Evolutionary conservation across 2,888 invertebrate genomes (phyloP).

Genomic region (Dilophus febrilis): DNA sequence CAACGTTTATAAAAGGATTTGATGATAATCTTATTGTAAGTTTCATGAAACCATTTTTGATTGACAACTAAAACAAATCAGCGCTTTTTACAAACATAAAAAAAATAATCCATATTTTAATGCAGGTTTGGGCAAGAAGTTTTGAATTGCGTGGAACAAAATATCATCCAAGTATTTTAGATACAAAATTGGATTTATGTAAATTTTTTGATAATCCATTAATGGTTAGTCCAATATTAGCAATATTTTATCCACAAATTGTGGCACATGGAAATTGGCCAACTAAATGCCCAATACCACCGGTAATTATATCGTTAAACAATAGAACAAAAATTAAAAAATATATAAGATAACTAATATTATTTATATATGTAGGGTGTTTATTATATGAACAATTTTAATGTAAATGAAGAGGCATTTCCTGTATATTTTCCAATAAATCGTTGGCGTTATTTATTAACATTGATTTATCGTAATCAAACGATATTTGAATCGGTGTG

Average conservation of each 20-base stretch:
- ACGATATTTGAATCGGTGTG: neutral
- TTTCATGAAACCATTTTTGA: neutral
- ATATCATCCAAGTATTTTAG: neutral
- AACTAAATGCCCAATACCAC: slow-evolving; percentile 1
- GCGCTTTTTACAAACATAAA: no score
- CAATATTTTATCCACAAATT: slow-evolving; percentile 1
- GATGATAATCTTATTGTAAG: neutral
- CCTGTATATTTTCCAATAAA: slow-evolving; percentile 1
- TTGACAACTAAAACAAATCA: neutral
- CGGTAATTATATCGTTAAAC: neutral
- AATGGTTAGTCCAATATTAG: neutral
- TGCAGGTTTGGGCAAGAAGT: neutral
- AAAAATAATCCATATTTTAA: no score
- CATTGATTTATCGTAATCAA: neutral
- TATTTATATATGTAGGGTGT: neutral
- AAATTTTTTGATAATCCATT: slow-evolving; percentile 1
- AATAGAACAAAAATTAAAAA: no score
- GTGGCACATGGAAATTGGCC: neutral
- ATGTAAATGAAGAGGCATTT: slow-evolving; percentile 1
- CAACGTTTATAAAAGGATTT: neutral
- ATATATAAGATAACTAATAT: no score
- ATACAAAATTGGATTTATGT: neutral
- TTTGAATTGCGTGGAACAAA: neutral
- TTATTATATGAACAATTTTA: neutral
- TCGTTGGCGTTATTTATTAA: neutral